Conservation (phyloP, 2,888 invertebrate genomes). For the Anaspis maculata region DNA sequence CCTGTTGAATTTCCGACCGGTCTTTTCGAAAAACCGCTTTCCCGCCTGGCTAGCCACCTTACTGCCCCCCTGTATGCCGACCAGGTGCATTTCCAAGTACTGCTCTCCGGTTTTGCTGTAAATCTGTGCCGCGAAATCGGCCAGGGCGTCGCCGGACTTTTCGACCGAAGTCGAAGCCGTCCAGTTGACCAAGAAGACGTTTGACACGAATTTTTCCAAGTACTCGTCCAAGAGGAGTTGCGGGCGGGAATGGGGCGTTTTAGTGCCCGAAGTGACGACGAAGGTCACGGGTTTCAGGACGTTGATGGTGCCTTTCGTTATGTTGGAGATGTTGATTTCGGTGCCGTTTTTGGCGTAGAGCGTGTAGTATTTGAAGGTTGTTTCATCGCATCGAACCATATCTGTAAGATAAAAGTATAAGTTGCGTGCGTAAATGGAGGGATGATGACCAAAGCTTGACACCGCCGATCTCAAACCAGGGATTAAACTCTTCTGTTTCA, state of each 20-base stretch:
- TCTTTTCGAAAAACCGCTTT: slow-evolving; percentile 10
- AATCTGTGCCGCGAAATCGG: slow-evolving; percentile 15
- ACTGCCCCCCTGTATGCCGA: slow-evolving; percentile 14
- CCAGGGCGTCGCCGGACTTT: slow-evolving; percentile 7
- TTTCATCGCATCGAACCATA: too few relatives aligned
- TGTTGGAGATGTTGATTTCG: slow-evolving; percentile 11
- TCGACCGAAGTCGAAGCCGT: slow-evolving; percentile 5
- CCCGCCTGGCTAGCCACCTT: slow-evolving; percentile 11
- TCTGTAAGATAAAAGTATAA: too few relatives aligned
- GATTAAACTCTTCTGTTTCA: too few relatives aligned
- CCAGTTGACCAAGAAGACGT: slow-evolving; percentile 17
- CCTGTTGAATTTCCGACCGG: slow-evolving; percentile 18
- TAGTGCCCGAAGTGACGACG: slow-evolving; percentile 12
- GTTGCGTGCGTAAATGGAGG: too few relatives aligned
- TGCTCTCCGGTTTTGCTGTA: slow-evolving; percentile 17
- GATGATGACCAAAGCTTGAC: too few relatives aligned
- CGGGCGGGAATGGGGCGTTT: slow-evolving; percentile 4
- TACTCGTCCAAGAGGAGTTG: slow-evolving; percentile 13
- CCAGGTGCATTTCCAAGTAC: slow-evolving; percentile 20
- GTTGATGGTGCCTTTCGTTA: slow-evolving; percentile 18
- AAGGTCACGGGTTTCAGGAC: slow-evolving; percentile 18
- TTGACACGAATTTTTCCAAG: slow-evolving; percentile 15
- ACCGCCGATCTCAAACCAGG: too few relatives aligned
- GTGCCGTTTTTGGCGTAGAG: slow-evolving; percentile 17
- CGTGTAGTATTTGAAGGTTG: slow-evolving; percentile 18